phyloP scores from a whole-genome alignment of 2,113 vertebrate species.

The Lagopus muta region DNA sequence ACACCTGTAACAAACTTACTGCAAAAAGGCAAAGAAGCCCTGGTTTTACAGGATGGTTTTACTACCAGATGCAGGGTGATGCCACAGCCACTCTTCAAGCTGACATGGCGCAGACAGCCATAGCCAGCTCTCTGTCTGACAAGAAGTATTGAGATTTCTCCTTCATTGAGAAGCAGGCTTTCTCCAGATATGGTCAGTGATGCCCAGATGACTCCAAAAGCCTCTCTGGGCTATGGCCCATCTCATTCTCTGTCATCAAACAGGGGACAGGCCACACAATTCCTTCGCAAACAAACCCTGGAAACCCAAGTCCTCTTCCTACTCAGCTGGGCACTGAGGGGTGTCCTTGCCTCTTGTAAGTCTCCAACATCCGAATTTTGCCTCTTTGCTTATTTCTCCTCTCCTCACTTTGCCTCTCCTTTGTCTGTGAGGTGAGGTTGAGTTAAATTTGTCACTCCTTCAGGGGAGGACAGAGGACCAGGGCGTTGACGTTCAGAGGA shows the following conservation, averaged over 20 bases:
- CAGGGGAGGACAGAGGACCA: neutral
- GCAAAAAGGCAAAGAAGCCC: neutral
- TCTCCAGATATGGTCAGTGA: accelerated
- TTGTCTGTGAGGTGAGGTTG: neutral
- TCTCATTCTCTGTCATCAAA: neutral
- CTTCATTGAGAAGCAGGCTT: neutral
- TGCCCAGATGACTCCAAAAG: neutral
- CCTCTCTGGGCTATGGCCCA: neutral
- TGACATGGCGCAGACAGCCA: neutral
- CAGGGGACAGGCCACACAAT: neutral
- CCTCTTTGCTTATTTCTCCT: neutral
- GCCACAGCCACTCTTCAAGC: neutral
- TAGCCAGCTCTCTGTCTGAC: neutral
- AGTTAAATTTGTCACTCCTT: neutral
- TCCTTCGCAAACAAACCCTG: neutral
- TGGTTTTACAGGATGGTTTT: neutral
- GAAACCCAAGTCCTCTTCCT: neutral
- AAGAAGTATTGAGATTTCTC: neutral
- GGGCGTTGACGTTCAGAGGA: too few species aligned
- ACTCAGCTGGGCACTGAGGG: neutral
- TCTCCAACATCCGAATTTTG: neutral
- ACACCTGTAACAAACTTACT: neutral
- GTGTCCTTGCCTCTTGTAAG: neutral
- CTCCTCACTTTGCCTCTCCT: neutral
- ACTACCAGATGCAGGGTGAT: neutral